Evolutionary conservation across 2,888 invertebrate species (phyloP).

Genomic region (Cryptus viduatorius): DNA sequence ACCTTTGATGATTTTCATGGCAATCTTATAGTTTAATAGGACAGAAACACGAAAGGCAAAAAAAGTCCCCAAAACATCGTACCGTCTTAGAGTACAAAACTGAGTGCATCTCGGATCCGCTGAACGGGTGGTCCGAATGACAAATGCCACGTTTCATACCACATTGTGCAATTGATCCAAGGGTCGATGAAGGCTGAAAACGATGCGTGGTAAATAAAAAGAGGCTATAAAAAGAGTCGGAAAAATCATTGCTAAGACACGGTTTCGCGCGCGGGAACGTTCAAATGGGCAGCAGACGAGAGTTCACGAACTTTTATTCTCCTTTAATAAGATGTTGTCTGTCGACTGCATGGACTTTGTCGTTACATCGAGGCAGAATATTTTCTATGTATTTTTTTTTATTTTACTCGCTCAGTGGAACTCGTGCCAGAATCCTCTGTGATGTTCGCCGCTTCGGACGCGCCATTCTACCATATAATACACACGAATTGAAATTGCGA

Average conservation of each 20-base stretch:
- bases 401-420: slow-evolving; percentile 9
- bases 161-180: slow-evolving; percentile 56
- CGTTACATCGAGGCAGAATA: slow-evolving; percentile 32
- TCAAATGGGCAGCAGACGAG: slow-evolving; percentile 33
- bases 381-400: slow-evolving; percentile 31
- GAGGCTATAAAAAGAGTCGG: slow-evolving; percentile 5
- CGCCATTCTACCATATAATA: slow-evolving; percentile 32
- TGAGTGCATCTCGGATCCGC: not conserved
- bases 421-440: slow-evolving; percentile 58
- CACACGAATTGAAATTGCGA: slow-evolving; percentile 65
- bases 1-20: no score
- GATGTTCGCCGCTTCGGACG: slow-evolving; percentile 56
- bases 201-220: not conserved
- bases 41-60: no score
- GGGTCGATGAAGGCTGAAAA: slow-evolving; percentile 29
- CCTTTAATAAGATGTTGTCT: slow-evolving; percentile 1
- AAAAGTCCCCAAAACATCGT: no score
- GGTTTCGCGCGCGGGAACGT: slow-evolving; percentile 20
- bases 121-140: slow-evolving; percentile 59
- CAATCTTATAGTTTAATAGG: no score
- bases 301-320: slow-evolving; percentile 25
- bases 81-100: not conserved
- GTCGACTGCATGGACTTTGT: slow-evolving; percentile 33
- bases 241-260: slow-evolving; percentile 42
- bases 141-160: slow-evolving; percentile 24